Base-by-base conservation (phyloP, 2,113 vertebrate genomes). In the Myrmophylax atrothorax region DNA sequence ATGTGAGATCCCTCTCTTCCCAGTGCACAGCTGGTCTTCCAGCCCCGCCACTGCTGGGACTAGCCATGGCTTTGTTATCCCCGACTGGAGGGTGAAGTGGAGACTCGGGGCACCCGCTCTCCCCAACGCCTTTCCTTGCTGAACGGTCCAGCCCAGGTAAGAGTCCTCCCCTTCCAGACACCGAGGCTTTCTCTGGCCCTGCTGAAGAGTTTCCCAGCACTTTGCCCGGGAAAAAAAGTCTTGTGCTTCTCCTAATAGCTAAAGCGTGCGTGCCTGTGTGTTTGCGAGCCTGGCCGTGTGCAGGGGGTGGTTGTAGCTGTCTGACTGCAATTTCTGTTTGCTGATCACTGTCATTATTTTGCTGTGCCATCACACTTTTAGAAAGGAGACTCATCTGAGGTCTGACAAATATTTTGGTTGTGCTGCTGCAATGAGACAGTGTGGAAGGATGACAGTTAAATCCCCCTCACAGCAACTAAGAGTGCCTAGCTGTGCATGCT, bases 341-440 rank as follows among this genome's bases (percentile, higher is more conserved):
- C 68, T 70, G 90, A 68, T 85, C 85, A 2, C 72, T 59, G 63
- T 73, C 82, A n/a, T 88, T 62, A 50, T 70, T 81, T 58, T 1
- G 2, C 79, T 86, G 63, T 87, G 52, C 92, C 73, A 63, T 66
- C 72, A 24, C 84, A 35, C 58, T 59, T 69, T 82, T 62, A 47
- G 72, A 70, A 80, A 55, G 47, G 63, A 69, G 60, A 25, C 79
- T 67, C 46, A 35, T 63, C 52, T 40, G 47, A 42, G 72, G 8
- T 90, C 94, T 91, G 77, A 53, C 74, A 91, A 76, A 82, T 94
- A 83, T 93, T 95, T 85, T n/a, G 38, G 4, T 70, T 80, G 72
- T 66, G 31, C 52, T 88, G 79, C 86, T 86, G 60, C 5, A 6
- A 12, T 52, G 87, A 86, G 47, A 13, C 0, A 0, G 42, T 53